Evolutionary conservation across 2,113 vertebrate species (phyloP).

Genomic region (Stigmatopora nigra): DNA sequence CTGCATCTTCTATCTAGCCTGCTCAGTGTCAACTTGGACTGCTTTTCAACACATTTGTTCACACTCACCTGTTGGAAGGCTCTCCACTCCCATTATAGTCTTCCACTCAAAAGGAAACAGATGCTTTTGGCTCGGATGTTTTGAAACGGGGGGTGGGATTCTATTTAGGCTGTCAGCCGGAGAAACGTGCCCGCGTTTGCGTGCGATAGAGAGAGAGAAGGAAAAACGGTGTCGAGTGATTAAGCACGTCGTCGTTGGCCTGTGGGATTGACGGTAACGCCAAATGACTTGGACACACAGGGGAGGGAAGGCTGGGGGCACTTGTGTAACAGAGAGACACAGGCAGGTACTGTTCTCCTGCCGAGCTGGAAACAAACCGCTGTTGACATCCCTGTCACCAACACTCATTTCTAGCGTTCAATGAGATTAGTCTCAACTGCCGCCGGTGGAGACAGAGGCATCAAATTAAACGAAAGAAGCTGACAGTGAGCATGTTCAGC

Average conservation of each 20-base stretch:
- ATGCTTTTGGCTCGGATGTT: constrained; percentile 28
- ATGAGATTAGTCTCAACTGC: constrained; percentile 65
- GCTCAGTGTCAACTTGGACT: background rate
- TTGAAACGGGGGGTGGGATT: constrained; percentile 37
- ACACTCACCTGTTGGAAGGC: constrained; percentile 34
- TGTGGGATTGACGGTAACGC: constrained; percentile 62
- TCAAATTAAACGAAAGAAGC: constrained; percentile 60
- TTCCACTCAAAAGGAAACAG: constrained; percentile 36
- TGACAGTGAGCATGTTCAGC: constrained; percentile 67
- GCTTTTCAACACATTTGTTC: constrained; percentile 6
- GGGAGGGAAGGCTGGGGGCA: constrained; percentile 46
- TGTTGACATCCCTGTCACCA: constrained; percentile 74
- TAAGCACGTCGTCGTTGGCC: constrained; percentile 52
- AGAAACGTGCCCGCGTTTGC: constrained; percentile 21
- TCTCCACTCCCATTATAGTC: constrained; percentile 2
- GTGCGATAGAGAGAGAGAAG: constrained; percentile 23
- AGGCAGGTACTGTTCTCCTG: constrained; percentile 69
- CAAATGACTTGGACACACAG: constrained; percentile 50
- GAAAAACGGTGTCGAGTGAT: constrained; percentile 48
- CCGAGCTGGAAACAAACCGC: constrained; percentile 66
- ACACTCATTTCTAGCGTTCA: constrained; percentile 62
- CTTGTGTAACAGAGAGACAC: constrained; percentile 65
- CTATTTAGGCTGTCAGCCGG: constrained; percentile 46
- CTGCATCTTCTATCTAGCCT: background rate
- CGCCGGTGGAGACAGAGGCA: constrained; percentile 61